Conservation (phyloP, 2,797 vertebrate species). For the Hyperoplus lanceolatus region DNA sequence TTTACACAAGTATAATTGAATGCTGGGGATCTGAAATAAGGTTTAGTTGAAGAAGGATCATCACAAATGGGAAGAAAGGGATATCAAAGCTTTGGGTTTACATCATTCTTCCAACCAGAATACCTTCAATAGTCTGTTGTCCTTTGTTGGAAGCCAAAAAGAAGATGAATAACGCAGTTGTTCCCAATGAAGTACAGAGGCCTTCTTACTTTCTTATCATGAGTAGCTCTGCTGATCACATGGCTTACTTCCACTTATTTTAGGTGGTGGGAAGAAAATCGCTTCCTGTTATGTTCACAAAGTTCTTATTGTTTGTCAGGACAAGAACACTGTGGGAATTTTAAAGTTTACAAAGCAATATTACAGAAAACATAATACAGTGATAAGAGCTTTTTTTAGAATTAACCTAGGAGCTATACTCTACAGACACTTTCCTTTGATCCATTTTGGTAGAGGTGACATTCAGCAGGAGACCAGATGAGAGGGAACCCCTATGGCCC, state of each 20-base stretch:
- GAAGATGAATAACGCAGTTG: conserved; percentile 56
- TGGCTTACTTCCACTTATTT: conserved; percentile 11
- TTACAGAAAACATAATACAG: background rate
- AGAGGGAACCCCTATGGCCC: conserved; percentile 71
- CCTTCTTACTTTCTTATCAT: conserved; percentile 20
- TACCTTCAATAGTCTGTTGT: background rate
- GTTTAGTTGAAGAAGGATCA: background rate
- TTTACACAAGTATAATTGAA: background rate
- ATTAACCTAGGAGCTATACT: conserved; percentile 17
- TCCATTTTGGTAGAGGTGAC: conserved; percentile 81
- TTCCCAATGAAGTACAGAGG: conserved; percentile 41
- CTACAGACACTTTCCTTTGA: conserved; percentile 57
- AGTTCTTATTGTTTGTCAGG: background rate
- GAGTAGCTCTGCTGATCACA: conserved; percentile 45
- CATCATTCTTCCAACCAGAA: background rate
- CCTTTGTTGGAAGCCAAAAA: conserved; percentile 12
- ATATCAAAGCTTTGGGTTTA: background rate
- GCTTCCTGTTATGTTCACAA: conserved; percentile 15
- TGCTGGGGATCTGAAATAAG: background rate
- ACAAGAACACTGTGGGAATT: background rate
- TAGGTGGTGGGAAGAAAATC: conserved; percentile 23
- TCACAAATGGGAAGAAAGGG: background rate
- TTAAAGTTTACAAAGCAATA: background rate
- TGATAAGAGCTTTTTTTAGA: background rate
- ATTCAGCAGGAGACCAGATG: conserved; percentile 82